A percentile compares a stretch with the other conserved stretches of the same genome.
Conservation (phyloP, 2,888 invertebrate species). For the Dicroscelio sp. region DNA sequence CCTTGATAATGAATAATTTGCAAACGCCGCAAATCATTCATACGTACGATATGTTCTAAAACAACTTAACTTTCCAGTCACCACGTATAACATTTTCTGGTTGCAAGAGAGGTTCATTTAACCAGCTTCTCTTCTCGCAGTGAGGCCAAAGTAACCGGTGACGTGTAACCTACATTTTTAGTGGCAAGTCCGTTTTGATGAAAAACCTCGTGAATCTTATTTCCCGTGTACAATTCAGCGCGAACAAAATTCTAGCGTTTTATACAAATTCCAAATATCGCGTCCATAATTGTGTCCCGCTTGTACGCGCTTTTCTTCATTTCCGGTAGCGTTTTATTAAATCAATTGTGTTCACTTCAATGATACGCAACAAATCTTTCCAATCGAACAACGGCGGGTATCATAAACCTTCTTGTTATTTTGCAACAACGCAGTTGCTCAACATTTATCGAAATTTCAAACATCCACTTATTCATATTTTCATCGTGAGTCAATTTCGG, state of each 20-base stretch:
- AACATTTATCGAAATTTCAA: no score
- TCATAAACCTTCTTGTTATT: no score
- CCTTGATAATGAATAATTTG: no score
- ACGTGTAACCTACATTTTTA: conserved; percentile 78
- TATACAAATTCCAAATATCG: background rate
- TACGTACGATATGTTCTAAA: conserved; percentile 25
- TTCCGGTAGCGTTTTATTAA: no score
- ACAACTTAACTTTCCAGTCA: conserved; percentile 39
- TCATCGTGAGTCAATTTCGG: no score
- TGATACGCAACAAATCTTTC: no score
- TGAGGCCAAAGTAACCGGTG: conserved; percentile 67
- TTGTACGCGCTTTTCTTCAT: background rate
- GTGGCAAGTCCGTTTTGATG: conserved; percentile 43
- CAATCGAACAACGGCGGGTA: no score
- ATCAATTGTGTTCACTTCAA: no score
- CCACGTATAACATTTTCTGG: conserved; percentile 62
- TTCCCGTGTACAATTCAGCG: background rate
- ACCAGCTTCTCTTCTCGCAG: conserved; percentile 69
- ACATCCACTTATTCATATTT: no score
- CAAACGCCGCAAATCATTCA: no score
- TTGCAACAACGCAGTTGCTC: no score
- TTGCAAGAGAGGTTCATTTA: conserved; percentile 68
- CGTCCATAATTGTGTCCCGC: conserved; percentile 10
- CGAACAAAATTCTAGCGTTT: background rate
- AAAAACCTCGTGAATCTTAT: conserved; percentile 50